Evolutionary conservation across 2,888 invertebrate genomes (phyloP).

Genomic region (Archaeoteleia sp.): DNA sequence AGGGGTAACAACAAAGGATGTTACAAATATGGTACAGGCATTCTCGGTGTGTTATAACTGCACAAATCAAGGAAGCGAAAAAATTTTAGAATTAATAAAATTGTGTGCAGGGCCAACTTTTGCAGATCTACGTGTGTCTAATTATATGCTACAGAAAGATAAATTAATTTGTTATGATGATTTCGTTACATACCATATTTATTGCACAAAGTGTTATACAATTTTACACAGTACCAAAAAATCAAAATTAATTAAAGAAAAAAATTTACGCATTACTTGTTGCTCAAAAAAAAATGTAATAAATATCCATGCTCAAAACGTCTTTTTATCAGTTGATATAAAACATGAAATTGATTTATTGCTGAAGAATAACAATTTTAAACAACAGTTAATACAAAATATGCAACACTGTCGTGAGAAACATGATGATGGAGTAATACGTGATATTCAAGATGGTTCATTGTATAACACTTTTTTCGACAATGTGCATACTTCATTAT

Average conservation of each 20-base stretch:
- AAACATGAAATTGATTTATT: not conserved
- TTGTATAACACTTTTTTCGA: not conserved
- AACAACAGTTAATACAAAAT: not conserved
- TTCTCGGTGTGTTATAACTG: not conserved
- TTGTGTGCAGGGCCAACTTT: conserved; percentile 4
- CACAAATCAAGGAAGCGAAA: not conserved
- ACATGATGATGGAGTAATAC: not conserved
- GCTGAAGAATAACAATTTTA: conserved; percentile 1
- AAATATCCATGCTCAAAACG: not conserved
- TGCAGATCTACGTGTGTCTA: not conserved
- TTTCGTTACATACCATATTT: conserved; percentile 2
- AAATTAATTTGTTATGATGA: conserved; percentile 3
- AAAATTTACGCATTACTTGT: not conserved
- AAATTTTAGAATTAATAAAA: conserved; percentile 1
- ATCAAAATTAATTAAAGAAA: not conserved
- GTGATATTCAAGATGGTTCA: conserved; percentile 1
- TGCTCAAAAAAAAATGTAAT: not conserved
- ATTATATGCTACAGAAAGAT: not conserved
- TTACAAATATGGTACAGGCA: not conserved
- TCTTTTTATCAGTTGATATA: conserved; percentile 3
- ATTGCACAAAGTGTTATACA: not conserved
- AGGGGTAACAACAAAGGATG: not conserved
- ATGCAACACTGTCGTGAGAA: not conserved
- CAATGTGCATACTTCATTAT: conserved; percentile 6
- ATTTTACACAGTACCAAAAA: conserved; percentile 2